These are phyloP conservation scores for Anagyrus pseudococci DNA, from an alignment of 2,888 invertebrate genomes.

Conservation along the genomic window DNA sequence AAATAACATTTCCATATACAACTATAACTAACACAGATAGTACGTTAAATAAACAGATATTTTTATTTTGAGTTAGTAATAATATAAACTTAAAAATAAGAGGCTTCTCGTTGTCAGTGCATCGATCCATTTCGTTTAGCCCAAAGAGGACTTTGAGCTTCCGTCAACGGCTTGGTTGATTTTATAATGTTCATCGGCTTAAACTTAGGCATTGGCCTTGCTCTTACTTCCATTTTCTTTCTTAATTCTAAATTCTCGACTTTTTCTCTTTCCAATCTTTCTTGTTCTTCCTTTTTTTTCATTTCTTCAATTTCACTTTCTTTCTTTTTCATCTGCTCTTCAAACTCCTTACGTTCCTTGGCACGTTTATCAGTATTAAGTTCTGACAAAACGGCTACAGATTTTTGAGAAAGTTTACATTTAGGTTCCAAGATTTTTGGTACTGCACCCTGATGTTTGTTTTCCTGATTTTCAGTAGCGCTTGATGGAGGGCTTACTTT, in stretches of 20 bases:
- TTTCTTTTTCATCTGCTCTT: conserved; percentile 63
- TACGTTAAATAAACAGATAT: conserved; percentile 27
- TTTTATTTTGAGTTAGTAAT: conserved; percentile 10
- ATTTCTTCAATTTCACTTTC: conserved; percentile 65
- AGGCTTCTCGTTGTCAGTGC: conserved; percentile 11
- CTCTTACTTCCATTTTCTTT: conserved; percentile 68
- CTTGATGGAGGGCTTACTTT: conserved; percentile 2
- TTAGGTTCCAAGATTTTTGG: conserved; percentile 39
- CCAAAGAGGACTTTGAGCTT: conserved; percentile 69
- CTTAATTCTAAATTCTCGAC: conserved; percentile 65
- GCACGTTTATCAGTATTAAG: conserved; percentile 72
- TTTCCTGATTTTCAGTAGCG: conserved; percentile 26
- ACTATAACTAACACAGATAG: conserved; percentile 14
- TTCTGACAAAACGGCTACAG: conserved; percentile 32
- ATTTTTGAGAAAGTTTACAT: conserved; percentile 34
- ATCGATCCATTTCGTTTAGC: conserved; percentile 34
- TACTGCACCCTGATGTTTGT: conserved; percentile 3
- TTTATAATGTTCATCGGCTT: conserved; percentile 65
- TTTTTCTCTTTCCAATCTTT: conserved; percentile 60
- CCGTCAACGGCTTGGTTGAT: conserved; percentile 66
- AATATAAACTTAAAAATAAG: conserved; percentile 10
- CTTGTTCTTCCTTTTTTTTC: conserved; percentile 59
- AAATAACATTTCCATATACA: conserved; percentile 16
- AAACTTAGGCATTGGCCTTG: conserved; percentile 68
- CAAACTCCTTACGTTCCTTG: conserved; percentile 69